A percentile compares a stretch with the other conserved stretches of the same genome.
Conservation (phyloP, 1,140 invertebrate genomes). For the Venustaconcha ellipsiformis region DNA sequence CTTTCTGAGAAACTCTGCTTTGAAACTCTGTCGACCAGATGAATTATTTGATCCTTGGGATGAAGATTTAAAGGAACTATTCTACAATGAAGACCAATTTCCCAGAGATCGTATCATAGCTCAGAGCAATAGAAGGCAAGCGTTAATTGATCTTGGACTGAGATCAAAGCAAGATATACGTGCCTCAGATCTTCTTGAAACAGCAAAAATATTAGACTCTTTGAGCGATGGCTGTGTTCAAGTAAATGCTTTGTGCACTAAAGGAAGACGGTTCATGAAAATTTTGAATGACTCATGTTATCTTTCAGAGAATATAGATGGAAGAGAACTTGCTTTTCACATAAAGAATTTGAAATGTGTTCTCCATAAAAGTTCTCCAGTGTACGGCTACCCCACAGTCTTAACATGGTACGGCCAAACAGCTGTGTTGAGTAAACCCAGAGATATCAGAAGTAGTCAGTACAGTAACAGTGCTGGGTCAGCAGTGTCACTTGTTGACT, state of each 20-base stretch:
- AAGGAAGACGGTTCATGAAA: conserved; percentile 1
- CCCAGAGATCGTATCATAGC: not conserved
- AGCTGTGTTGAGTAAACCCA: too few species aligned
- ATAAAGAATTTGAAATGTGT: not conserved
- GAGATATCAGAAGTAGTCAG: too few species aligned
- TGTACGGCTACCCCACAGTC: not conserved
- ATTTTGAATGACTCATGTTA: not conserved
- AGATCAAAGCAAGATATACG: not conserved
- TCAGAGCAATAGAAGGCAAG: not conserved
- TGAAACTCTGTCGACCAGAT: not conserved
- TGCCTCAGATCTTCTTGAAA: not conserved
- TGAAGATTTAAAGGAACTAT: not conserved
- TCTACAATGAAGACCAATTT: not conserved
- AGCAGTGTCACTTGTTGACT: too few species aligned
- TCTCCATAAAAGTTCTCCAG: not conserved
- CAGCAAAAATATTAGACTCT: not conserved
- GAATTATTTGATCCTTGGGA: conserved; percentile 16
- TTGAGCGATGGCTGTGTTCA: not conserved
- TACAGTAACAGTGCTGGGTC: too few species aligned
- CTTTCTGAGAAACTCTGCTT: conserved; percentile 1
- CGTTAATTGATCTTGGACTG: conserved; percentile 2
- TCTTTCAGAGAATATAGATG: not conserved
- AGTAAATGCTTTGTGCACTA: not conserved
- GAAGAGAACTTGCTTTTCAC: not conserved
- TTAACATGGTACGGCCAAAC: conserved; percentile 8